Evolutionary conservation across 2,888 invertebrate species (phyloP), one percentile per base, ranked within the genome.

Genomic region (Melanophora roralis): DNA sequence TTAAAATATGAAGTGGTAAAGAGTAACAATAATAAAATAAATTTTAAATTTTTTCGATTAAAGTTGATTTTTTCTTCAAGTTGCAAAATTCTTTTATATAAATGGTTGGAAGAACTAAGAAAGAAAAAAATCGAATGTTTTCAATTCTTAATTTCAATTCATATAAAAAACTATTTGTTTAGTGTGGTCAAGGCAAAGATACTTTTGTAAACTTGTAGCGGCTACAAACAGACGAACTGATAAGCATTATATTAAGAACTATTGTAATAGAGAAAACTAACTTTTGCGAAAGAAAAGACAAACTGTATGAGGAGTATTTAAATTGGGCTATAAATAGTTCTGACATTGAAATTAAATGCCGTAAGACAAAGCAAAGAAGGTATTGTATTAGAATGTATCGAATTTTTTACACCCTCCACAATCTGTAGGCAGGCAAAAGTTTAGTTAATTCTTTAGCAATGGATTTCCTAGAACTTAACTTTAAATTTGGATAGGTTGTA

Each of bases 1-100:
- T 57, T 67, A 40, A 62, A 74, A 74, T 69, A 51, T 79, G 40
- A 73, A 78, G 78, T 71, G 55, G 71, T 53, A 75, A 69, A 76
- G 60, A 62, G 69, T 32, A 43, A 8, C 1, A 45, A 45, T 19
- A 45, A 45, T 2, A 27, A 49, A 45, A 49, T 40, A 4, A 23
- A 32, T 43, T 14, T 53, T 0, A 16, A 43, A 43, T 14, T 1
- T 19, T 45, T 19, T 45, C 19, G 2, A 16, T 16, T 51, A 32
- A 21, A 23, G 5, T 2, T 38, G 11, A 1, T 19, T 45, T 19
- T 45, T 45, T 7, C 45, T 16, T 51, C 32, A 21, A 23, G 5
- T 2, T 38, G 11, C 19, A 9, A 59, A 53, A 53, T 53, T 36
- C 68, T 75, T 62, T 75, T 75, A 75, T 21, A 11, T 19, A 45